Base-by-base conservation (phyloP, 1,140 invertebrate species). In the Stratiolaelaps scimitus region DNA sequence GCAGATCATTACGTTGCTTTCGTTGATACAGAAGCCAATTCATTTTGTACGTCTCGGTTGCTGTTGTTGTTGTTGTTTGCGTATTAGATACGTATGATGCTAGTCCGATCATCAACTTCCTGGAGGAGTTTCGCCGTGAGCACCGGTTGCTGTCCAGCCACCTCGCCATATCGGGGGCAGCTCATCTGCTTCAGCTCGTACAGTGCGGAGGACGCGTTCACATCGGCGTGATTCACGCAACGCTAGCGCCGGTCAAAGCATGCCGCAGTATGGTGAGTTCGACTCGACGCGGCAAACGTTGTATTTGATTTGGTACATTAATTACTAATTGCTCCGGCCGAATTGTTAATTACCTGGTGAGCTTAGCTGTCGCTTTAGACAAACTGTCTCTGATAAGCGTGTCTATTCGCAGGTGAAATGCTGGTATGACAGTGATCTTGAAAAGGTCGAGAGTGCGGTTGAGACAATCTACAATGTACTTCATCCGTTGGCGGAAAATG, bases 361-460 rank as follows among this genome's bases (percentile, higher is more conserved):
- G 15, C 4, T 4, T 15, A 20, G 47, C 47, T 48, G 4, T 48
- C 47, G 19, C 4, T 20, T 48, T 48, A 15, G 15, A 4, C 7
- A 48, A 48, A 23, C 19, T 48, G 15, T 28, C 19, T 23, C 19
- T 40, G n/a, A n/a, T n/a, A n/a, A n/a, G n/a, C 13, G 13, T 45
- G 4, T 48, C 15, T 48, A 6, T 60, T 60, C 23, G 34, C 23
- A 60, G 53, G 15, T 26, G 23, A 60, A 60, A 60, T 60, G 13
- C 23, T 60, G 53, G 53, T 60, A 60, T 10, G 53, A 60, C 34
- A 60, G 26, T 23, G 34, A 26, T 34, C 10, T 60, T 23, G 53
- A 60, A 13, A 34, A 60, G 26, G 23, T 34, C 1, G 26, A 26
- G 17, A 17, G 15, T 1, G 53, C 53, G 5, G 10, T 60, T 34